Conservation (phyloP, 2,113 vertebrate species). For the Capreolus pygargus region DNA sequence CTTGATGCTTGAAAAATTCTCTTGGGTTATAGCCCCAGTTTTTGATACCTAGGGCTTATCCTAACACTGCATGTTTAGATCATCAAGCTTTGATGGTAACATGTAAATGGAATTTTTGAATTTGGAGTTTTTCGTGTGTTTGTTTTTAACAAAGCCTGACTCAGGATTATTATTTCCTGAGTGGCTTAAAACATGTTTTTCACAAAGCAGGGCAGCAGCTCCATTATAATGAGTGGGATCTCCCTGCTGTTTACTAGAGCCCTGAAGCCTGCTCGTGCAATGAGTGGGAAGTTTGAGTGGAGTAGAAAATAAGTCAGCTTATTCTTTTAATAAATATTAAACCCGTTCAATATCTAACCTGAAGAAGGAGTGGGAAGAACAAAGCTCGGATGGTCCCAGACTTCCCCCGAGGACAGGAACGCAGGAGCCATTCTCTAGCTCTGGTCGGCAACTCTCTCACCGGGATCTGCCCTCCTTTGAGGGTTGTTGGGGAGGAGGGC, state of each 20-base stretch:
- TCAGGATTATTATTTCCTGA: background rate
- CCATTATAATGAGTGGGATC: background rate
- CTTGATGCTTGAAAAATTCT: background rate
- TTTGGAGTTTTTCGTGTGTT: background rate
- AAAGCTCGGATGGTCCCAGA: background rate
- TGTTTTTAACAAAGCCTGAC: background rate
- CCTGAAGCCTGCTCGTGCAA: background rate
- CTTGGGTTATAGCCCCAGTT: background rate
- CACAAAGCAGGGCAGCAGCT: background rate
- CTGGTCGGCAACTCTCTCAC: no score
- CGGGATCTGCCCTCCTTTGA: background rate
- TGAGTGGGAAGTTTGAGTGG: background rate
- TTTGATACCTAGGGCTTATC: background rate
- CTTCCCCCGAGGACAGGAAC: background rate
- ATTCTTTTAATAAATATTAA: background rate
- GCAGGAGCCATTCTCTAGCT: background rate
- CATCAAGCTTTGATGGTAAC: background rate
- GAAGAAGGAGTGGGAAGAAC: background rate
- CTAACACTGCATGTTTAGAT: background rate
- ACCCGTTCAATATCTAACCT: background rate
- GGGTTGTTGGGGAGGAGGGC: background rate
- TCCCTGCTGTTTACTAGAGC: background rate
- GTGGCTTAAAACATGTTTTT: background rate
- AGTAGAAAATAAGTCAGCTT: background rate
- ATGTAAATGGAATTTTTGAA: background rate